phyloP scores from a whole-genome alignment of 2,113 vertebrate genomes.

The Tiliqua scincoides region DNA sequence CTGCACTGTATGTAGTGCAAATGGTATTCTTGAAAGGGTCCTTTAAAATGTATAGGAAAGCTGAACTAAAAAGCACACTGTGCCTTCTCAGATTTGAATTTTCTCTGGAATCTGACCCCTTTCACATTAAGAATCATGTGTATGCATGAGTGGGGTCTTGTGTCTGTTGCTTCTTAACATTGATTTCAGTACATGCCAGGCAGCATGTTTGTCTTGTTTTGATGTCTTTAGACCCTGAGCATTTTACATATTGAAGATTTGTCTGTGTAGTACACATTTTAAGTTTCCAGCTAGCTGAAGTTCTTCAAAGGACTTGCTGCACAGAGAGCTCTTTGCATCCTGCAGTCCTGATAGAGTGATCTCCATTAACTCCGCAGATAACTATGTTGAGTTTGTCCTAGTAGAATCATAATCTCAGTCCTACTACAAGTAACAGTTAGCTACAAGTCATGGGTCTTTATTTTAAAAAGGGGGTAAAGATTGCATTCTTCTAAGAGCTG shows the following conservation, averaged over 20 bases:
- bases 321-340: neutral
- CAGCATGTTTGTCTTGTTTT: neutral
- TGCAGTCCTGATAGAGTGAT: neutral
- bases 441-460: no score
- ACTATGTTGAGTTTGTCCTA: neutral
- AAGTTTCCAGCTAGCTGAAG: neutral
- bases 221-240: neutral
- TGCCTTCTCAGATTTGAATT: neutral
- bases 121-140: neutral
- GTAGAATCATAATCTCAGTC: neutral
- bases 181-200: neutral
- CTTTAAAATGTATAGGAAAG: neutral
- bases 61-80: neutral
- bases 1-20: conserved; percentile 3
- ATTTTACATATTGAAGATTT: neutral
- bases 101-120: neutral
- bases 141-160: neutral
- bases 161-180: neutral
- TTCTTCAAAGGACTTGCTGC: neutral
- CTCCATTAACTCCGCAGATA: neutral
- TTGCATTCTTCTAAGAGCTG: no score
- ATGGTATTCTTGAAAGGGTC: conserved; percentile 1
- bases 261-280: neutral
- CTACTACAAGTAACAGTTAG: no score
- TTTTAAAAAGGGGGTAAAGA: no score